Base-by-base conservation (phyloP, 2,888 invertebrate genomes). In the Microchrysa polita region DNA sequence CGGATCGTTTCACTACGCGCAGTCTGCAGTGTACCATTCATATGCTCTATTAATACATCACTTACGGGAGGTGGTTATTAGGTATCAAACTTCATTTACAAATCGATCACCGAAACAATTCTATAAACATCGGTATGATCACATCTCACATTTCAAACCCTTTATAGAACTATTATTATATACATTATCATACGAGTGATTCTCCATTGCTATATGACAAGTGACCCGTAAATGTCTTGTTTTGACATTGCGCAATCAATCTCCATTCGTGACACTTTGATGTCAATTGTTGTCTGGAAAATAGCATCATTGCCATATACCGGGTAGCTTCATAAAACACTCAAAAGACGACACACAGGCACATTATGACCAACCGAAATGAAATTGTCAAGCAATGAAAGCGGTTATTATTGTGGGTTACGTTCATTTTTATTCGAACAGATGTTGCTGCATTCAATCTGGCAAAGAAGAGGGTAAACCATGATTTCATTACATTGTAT, bases 181-280 rank as follows among this genome's bases (percentile, higher is more conserved):
- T 7, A 34, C 7, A 34, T 34, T 34, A 34, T 34, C 27, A 34
- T 48, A 12, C n/a, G n/a, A n/a, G n/a, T n/a, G n/a, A n/a, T 48
- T 10, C n/a, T 63, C 42, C 61, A 20, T 69, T 57, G n/a, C n/a
- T n/a, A n/a, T 18, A 20, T 57, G n/a, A 40, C 69, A 18, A 69
- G 40, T 55, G 69, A 69, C 69, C 69, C 69, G 69, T 69, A 57
- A 69, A 69, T 69, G 69, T 55, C 69, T 69, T 55, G 55, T 69
- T 69, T 69, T n/a, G n/a, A n/a, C 55, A 69, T 57, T 55, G n/a
- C 1, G 22, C 69, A 55, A 69, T 69, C 69, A 69, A 69, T 69
- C 69, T 69, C 55, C 52, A 55, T 12, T 2, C 16, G 16, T 55
- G 69, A 55, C 69, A 69, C 40, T 55, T 57, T 57, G 40, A 52